phyloP scores from a whole-genome alignment of 2,797 vertebrate species.

The Manis crassicaudata region DNA sequence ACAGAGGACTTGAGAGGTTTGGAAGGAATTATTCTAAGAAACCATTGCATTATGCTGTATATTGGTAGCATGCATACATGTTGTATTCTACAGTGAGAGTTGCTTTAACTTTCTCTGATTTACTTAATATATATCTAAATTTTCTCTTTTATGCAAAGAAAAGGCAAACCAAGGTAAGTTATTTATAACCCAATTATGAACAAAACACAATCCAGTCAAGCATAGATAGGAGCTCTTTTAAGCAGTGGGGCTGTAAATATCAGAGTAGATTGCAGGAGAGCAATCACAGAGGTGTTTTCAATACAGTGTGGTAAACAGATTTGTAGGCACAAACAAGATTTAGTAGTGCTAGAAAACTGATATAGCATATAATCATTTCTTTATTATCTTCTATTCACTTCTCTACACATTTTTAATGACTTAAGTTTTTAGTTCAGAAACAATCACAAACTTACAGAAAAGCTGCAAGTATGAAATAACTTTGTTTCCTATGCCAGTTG shows the following conservation, averaged over 20 bases:
- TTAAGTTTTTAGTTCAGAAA: background rate
- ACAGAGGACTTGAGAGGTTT: background rate
- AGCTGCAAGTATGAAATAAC: background rate
- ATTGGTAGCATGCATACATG: background rate
- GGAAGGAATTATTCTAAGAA: constrained; percentile 3
- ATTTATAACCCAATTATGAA: constrained; percentile 7
- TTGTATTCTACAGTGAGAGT: background rate
- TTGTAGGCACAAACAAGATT: background rate
- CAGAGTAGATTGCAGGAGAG: background rate
- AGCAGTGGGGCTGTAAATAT: background rate
- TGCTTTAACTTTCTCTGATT: background rate
- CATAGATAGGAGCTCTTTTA: background rate
- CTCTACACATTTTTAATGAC: background rate
- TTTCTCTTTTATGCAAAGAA: background rate
- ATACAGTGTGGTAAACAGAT: background rate
- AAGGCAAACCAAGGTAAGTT: background rate
- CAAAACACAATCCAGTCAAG: background rate
- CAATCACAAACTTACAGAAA: background rate
- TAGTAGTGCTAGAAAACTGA: background rate
- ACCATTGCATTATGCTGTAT: background rate
- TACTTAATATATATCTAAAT: background rate
- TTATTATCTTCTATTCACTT: background rate
- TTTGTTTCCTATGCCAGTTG: background rate
- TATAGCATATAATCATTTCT: background rate
- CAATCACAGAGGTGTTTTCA: background rate